Base-by-base conservation (phyloP, 2,888 invertebrate genomes). In the Netelia fuscicornis region DNA sequence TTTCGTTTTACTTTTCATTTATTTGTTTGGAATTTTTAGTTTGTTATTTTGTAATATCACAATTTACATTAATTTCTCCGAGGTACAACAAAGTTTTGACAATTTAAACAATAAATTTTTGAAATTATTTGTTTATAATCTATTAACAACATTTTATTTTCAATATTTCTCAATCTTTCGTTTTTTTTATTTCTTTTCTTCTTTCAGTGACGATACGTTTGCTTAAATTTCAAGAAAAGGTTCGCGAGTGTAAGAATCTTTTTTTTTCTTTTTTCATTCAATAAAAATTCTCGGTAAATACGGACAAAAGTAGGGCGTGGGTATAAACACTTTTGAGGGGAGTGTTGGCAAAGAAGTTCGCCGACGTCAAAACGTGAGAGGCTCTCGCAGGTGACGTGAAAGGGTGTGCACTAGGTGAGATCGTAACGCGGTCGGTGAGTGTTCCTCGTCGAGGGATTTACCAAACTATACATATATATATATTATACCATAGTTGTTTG, bases 321-420 rank as follows among this genome's bases (percentile, higher is more conserved):
- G 58, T 71, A 72, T 42, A 64, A 11, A 68, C 67, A 44, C 54
- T 64, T 67, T 20, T 37, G 60, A 37, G 56, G 62, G 64, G 37
- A 13, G 64, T 56, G 13, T 67, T 58, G 70, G 65, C 67, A 80
- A 84, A 84, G 81, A 72, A 76, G 62, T 80, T 84, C 67, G 84
- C 84, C 76, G 84, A 80, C 80, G 80, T 84, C 75, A 76, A 77
- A 80, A 72, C 48, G 79, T 77, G 72, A 81, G 81, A 84, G 52
- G 71, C 48, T 37, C 60, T n/a, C 9, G 71, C 65, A 82, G 82
- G 84, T 84, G 76, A 81, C 71, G 84, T 67, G 67, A 84, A 84
- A 84, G 84, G 81, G 77, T 84, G 77, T 84, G 81, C 72, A 20
- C 25, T 58, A 58, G 58, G 20, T 48, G 71, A 84, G 76, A 72